Base-by-base conservation (phyloP, 2,888 invertebrate species). In the Heteropelma amictum region DNA sequence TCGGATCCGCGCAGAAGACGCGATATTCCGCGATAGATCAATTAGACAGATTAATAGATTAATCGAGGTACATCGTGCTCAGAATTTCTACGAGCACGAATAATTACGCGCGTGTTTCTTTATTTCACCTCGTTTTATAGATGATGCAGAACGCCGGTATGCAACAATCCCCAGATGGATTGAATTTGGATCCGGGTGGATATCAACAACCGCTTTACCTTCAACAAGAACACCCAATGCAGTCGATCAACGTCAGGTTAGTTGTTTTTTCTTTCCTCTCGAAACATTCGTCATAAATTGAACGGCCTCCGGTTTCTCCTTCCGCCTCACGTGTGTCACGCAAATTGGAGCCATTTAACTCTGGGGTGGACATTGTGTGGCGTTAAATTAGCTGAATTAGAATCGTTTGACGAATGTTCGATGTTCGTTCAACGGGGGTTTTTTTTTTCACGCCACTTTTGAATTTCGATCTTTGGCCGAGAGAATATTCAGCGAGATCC, bases 141-240 rank as follows among this genome's bases (percentile, higher is more conserved):
- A 87, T 88, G 86, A 87, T 88, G 86, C 86, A 92, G 90, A 92
- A 91, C 80, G 91, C 91, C 70, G 92, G 92, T 89, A 92, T 92
- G 90, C 92, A 92, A 83, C 93, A 92, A 58, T 92, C 92, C 21
- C 91, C 92, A 85, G 93, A 93, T 80, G 92, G 92, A 28, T 85
- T 93, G 79, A 91, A 91, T 79, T 91, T 92, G 63, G 89, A 90
- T 77, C 91, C 93, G 35, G 92, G 91, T 76, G 92, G 92, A 19
- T 94, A 94, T 87, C 94, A 94, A 86, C 94, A 94, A 86, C 94
- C 94, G 51, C 89, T 94, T 23, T 94, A 94, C 85, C 90, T 95
- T 79, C 93, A 93, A 87, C 90, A 90, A 80, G 90, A 90, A 72
- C 90, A 90, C 81, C 84, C 89, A 42, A 90, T 91, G 89, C 90